phyloP scores from a whole-genome alignment of 2,888 invertebrate genomes.

The Caenorhabditis sp. region DNA sequence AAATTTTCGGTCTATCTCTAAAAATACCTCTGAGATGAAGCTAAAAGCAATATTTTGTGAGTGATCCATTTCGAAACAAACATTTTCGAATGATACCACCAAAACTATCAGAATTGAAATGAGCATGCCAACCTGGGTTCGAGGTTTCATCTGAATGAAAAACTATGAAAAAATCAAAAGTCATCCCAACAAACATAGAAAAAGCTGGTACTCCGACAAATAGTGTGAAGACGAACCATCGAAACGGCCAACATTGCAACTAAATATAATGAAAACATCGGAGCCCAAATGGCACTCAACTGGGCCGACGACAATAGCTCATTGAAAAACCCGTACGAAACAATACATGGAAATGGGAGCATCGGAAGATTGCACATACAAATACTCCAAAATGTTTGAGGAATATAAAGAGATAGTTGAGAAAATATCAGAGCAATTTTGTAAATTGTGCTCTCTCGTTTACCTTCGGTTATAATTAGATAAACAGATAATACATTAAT shows the following conservation, averaged over 20 bases:
- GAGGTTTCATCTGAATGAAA: not conserved
- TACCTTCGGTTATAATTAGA: conserved; percentile 11
- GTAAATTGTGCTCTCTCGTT: conserved; percentile 13
- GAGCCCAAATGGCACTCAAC: conserved; percentile 11
- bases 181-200: conserved; percentile 4
- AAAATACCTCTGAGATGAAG: not conserved
- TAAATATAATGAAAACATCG: conserved; percentile 14
- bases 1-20: conserved; percentile 12
- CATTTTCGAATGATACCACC: too few relatives aligned
- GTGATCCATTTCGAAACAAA: too few relatives aligned
- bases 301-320: not conserved
- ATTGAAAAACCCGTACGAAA: conserved; percentile 8
- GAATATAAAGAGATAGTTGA: conserved; percentile 6
- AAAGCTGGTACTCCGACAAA: not conserved
- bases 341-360: conserved; percentile 17
- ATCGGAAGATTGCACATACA: conserved; percentile 14
- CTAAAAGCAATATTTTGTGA: not conserved
- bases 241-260: conserved; percentile 10
- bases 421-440: conserved; percentile 11
- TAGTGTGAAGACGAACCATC: conserved; percentile 12
- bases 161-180: not conserved
- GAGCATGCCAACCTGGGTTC: too few relatives aligned
- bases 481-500: conserved; percentile 8
- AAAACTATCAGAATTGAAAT: too few relatives aligned
- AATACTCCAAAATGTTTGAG: conserved; percentile 14